phyloP scores from a whole-genome alignment of 2,888 invertebrate genomes.

The Brachylomia viminalis region DNA sequence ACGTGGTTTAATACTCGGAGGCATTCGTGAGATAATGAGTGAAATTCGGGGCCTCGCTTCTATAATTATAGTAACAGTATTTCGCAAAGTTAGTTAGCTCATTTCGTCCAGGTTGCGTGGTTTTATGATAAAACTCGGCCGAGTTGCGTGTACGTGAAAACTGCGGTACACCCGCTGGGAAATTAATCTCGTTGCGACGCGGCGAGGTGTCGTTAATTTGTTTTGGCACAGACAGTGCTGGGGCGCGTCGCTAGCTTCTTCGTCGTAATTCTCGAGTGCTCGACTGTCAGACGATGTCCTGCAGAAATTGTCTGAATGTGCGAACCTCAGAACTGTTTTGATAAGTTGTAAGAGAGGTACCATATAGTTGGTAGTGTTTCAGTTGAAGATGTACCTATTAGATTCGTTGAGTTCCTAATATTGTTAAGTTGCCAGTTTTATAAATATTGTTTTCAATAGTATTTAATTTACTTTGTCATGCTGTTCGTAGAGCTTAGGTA shows the following conservation, averaged over 20 bases:
- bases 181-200: constrained; percentile 84
- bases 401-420: background rate
- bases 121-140: constrained; percentile 73
- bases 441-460: constrained; percentile 27
- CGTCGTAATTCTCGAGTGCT: constrained; percentile 61
- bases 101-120: constrained; percentile 66
- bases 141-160: constrained; percentile 75
- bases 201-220: constrained; percentile 84
- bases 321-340: constrained; percentile 53
- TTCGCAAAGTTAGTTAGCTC: constrained; percentile 67
- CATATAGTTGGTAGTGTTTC: constrained; percentile 1
- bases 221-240: constrained; percentile 77
- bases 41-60: constrained; percentile 52
- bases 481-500: background rate
- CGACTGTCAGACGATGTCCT: constrained; percentile 61
- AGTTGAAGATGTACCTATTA: constrained; percentile 11
- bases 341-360: constrained; percentile 35
- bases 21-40: constrained; percentile 52
- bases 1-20: constrained; percentile 30
- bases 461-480: constrained; percentile 9
- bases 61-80: constrained; percentile 67
- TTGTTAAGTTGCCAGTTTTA: constrained; percentile 4
- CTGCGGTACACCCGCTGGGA: constrained; percentile 84
- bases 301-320: constrained; percentile 64
- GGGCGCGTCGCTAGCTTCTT: constrained; percentile 64